Base-by-base conservation (phyloP, 2,888 invertebrate genomes). In the Brachyptera putata region DNA sequence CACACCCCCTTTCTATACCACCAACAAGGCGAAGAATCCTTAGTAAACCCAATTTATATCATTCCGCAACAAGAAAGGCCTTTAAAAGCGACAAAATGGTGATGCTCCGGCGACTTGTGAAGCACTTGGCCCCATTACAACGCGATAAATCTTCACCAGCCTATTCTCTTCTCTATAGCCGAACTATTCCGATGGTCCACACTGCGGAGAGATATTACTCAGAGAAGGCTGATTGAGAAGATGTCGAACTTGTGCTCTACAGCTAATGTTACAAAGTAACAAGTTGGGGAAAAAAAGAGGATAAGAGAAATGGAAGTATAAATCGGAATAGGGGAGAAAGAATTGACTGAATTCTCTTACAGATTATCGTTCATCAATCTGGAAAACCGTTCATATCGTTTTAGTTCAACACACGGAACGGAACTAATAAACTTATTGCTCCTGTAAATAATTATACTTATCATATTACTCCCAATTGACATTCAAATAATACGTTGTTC, bases 41-140 rank as follows among this genome's bases (percentile, higher is more conserved):
- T 55, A 53, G 65, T 71, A 71, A 74, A 73, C 70, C 74, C 74
- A 72, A 75, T 75, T 75, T 75, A 75, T 75, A 74, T 72, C 72
- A 72, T 71, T 72, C 69, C 70, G 70, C 72, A 72, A 74, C 73
- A 74, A 73, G 73, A 72, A 72, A 72, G 71, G 72, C 70, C 70
- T 71, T 70, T 68, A 59, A 48, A 71, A 75, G 77, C 77, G 77
- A 78, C 78, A 79, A 79, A 76, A 78, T 77, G 78, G 78, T 79
- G 80, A 80, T 79, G 78, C 78, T 75, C 75, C 75, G 79, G 77
- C 78, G 79, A 79, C 79, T 79, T 77, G 79, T 76, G 79, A 80
- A 80, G 77, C 80, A 79, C 79, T 80, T 80, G 80, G 79, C 79
- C 79, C 80, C 78, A 80, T 79, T 80, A 80, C 79, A 76, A 77